phyloP scores from a whole-genome alignment of 2,888 invertebrate species.

The Drosophila greeni region DNA sequence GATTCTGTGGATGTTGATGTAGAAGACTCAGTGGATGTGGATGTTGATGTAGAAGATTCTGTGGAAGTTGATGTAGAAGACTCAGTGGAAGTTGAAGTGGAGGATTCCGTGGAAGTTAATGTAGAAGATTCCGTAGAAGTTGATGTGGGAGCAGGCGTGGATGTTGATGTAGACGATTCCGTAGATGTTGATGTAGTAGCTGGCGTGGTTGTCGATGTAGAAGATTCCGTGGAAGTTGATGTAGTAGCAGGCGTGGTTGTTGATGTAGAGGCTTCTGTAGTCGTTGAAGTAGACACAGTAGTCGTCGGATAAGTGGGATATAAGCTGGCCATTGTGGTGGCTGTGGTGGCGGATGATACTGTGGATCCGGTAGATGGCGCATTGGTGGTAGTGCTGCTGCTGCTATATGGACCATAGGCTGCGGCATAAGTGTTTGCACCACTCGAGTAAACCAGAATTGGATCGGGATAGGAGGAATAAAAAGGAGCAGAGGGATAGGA shows the following conservation, averaged over 20 bases:
- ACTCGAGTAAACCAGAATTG: neutral
- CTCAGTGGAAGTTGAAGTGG: no score
- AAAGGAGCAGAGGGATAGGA: neutral
- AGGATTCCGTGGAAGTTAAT: no score
- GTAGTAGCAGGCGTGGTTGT: no score
- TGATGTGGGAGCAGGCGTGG: no score
- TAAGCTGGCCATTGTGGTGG: constrained; percentile 2
- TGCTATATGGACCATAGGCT: constrained; percentile 9
- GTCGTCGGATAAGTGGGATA: constrained; percentile 12
- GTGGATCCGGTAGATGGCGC: constrained; percentile 13
- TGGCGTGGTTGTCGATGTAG: neutral
- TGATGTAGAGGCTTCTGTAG: neutral
- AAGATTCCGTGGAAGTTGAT: neutral
- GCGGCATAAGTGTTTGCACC: constrained; percentile 17
- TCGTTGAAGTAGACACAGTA: neutral
- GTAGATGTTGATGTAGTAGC: no score
- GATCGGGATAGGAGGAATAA: neutral
- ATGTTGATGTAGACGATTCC: no score
- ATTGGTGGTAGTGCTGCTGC: no score
- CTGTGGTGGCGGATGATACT: neutral
- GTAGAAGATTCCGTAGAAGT: no score
- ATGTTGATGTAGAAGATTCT: no score
- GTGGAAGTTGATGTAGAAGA: no score
- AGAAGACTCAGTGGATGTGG: no score
- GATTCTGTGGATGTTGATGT: no score